Evolutionary conservation across 2,113 vertebrate species (phyloP).

Genomic region (Oryzias woworae): DNA sequence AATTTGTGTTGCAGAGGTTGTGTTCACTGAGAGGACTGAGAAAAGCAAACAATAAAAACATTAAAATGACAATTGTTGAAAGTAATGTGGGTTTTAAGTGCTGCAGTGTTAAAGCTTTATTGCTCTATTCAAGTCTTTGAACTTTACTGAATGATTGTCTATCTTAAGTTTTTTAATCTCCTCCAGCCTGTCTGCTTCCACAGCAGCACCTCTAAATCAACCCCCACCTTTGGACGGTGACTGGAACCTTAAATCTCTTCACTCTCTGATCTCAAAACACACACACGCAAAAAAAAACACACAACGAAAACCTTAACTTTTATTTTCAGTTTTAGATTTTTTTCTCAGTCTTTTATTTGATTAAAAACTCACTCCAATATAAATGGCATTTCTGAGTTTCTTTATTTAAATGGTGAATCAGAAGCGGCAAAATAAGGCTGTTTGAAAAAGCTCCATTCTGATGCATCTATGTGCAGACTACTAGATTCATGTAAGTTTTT

Average conservation of each 20-base stretch:
- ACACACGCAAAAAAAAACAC: conserved; percentile 10
- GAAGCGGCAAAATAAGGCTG: too few relatives aligned
- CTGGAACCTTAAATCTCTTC: conserved; percentile 48
- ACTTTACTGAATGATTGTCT: conserved; percentile 51
- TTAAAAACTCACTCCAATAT: too few relatives aligned
- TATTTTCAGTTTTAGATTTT: too few relatives aligned
- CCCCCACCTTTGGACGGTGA: conserved; percentile 50
- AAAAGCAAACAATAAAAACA: conserved; percentile 2
- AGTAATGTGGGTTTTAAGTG: conserved; percentile 14
- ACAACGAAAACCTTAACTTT: not conserved
- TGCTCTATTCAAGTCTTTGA: conserved; percentile 54
- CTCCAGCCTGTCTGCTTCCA: conserved; percentile 51
- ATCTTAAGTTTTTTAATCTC: conserved; percentile 69
- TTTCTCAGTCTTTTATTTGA: too few relatives aligned
- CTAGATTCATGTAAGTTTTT: too few relatives aligned
- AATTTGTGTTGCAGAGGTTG: not conserved
- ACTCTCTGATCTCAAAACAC: conserved; percentile 49
- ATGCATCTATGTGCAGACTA: too few relatives aligned
- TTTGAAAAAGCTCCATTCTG: too few relatives aligned
- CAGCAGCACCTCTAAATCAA: conserved; percentile 64
- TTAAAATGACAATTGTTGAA: not conserved
- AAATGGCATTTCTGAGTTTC: too few relatives aligned
- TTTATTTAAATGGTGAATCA: too few relatives aligned
- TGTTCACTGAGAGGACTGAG: not conserved
- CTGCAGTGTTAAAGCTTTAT: conserved; percentile 21